Evolutionary conservation across 2,888 invertebrate genomes (phyloP).

Genomic region (Athalia circularis): DNA sequence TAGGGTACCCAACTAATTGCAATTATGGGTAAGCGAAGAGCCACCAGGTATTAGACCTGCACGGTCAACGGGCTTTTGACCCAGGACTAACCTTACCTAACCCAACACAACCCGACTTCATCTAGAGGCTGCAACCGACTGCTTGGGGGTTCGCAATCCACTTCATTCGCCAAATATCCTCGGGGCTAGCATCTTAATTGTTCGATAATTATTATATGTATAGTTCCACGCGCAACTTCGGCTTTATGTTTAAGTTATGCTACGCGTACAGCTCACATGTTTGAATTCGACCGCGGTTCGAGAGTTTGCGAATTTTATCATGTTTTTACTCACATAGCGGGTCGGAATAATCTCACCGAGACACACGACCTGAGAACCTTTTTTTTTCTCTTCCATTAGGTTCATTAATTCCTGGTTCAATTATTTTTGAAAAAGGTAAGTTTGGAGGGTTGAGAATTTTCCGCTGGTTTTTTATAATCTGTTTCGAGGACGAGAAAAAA

Average conservation of each 20-base stretch:
- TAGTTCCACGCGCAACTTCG: constrained; percentile 5
- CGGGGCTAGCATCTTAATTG: constrained; percentile 38
- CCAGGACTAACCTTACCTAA: constrained; percentile 9
- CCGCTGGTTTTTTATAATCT: too few relatives aligned
- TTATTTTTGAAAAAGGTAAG: too few relatives aligned
- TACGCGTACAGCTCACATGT: background rate
- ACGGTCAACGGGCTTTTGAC: constrained; percentile 43
- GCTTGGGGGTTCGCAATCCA: constrained; percentile 28
- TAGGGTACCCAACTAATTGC: constrained; percentile 38
- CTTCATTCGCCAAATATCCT: constrained; percentile 36
- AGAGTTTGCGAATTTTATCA: too few relatives aligned
- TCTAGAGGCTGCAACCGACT: background rate
- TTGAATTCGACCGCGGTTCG: too few relatives aligned
- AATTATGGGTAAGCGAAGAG: constrained; percentile 38
- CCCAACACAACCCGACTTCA: background rate
- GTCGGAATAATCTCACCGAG: too few relatives aligned
- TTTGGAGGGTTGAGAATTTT: too few relatives aligned
- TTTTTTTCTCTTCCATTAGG: too few relatives aligned
- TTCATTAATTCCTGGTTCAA: too few relatives aligned
- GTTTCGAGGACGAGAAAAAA: too few relatives aligned
- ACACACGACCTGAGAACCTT: too few relatives aligned
- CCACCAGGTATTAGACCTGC: constrained; percentile 32
- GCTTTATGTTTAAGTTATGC: background rate
- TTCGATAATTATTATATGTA: constrained; percentile 11
- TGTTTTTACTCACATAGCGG: too few relatives aligned